Conservation (phyloP, 92 coral and sea anemone species). For the Palythoa heliodiscus region DNA sequence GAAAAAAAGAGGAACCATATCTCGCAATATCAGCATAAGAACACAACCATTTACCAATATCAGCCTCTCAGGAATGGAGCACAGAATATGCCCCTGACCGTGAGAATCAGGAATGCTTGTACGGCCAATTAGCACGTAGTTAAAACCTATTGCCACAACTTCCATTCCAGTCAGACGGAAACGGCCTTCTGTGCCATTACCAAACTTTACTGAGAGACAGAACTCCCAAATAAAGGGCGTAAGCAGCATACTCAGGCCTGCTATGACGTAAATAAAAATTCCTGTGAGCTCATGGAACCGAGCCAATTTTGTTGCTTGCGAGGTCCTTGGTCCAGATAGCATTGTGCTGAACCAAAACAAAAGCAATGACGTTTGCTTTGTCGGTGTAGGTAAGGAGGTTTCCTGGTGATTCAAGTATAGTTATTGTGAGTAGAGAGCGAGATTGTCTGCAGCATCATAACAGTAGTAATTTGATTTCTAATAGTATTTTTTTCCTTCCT, state of each 20-base stretch:
- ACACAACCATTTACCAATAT: constrained; percentile 59
- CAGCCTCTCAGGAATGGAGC: constrained; percentile 45
- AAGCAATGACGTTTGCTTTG: neutral
- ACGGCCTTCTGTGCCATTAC: constrained; percentile 48
- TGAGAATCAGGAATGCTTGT: constrained; percentile 35
- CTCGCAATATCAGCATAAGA: constrained; percentile 35
- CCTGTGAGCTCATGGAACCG: constrained; percentile 62
- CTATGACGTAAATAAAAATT: constrained; percentile 54
- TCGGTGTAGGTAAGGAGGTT: neutral
- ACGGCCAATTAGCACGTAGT: constrained; percentile 53
- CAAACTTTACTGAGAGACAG: constrained; percentile 36
- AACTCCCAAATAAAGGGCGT: constrained; percentile 58
- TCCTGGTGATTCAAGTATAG: neutral
- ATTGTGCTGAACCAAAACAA: constrained; percentile 55
- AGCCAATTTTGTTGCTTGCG: constrained; percentile 51
- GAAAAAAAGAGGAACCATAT: constrained; percentile 54
- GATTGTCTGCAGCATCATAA: neutral
- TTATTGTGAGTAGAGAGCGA: neutral
- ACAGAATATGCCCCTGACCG: constrained; percentile 51
- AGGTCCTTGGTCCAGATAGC: constrained; percentile 57
- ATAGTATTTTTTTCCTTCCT: no score
- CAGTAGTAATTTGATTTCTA: neutral
- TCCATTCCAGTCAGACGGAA: constrained; percentile 56
- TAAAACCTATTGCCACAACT: constrained; percentile 51
- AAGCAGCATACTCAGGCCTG: constrained; percentile 59